Percentiles rank a stretch among this genome's conserved stretches.
phyloP scores from a whole-genome alignment of 1,140 invertebrate species.

The Spodoptera frugiperda region DNA sequence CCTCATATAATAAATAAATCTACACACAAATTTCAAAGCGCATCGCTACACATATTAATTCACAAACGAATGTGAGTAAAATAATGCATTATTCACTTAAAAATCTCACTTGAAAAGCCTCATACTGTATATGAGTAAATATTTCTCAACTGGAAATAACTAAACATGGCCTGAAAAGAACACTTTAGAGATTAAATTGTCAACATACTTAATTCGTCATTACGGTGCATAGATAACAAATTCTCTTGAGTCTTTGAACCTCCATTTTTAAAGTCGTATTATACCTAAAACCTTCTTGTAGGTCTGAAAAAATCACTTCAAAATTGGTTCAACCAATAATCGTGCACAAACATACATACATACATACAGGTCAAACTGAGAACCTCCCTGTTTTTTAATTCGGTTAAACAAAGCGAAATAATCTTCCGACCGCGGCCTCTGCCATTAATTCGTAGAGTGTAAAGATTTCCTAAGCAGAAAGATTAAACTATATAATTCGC shows the following conservation, averaged over 20 bases:
- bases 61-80: background rate
- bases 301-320: too few relatives aligned
- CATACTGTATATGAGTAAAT: background rate
- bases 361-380: too few relatives aligned
- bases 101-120: background rate
- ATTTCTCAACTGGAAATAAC: conserved; percentile 1
- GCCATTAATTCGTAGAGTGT: background rate
- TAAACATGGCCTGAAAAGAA: background rate
- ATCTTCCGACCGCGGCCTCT: background rate
- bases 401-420: too few relatives aligned
- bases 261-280: too few relatives aligned
- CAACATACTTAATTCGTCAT: conserved; percentile 21
- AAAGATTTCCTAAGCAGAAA: conserved; percentile 32
- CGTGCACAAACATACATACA: too few relatives aligned
- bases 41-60: too few relatives aligned
- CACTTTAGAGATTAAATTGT: conserved; percentile 44
- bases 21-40: background rate
- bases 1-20: too few relatives aligned
- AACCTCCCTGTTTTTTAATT: too few relatives aligned
- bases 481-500: conserved; percentile 41
- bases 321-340: too few relatives aligned
- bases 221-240: too few relatives aligned
- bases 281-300: too few relatives aligned
- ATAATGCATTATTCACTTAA: background rate
- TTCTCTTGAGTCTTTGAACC: too few relatives aligned